A percentile compares a stretch with the other conserved stretches of the same genome.
Evolutionary conservation across 2,888 invertebrate species (phyloP).

Genomic region (Brachypalpus laphriformis): DNA sequence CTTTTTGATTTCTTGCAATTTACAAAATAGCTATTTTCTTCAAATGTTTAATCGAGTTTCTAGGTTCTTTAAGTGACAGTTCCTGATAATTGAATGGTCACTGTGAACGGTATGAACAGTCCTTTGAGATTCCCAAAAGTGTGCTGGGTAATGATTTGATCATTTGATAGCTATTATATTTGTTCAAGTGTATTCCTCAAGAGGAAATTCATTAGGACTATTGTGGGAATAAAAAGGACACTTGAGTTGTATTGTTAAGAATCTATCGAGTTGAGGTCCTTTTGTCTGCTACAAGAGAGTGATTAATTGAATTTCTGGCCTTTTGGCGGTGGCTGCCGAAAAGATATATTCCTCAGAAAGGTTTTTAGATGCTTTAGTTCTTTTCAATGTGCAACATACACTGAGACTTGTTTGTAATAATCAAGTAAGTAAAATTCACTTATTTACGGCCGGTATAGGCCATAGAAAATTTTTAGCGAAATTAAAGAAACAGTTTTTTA

Average conservation of each 20-base stretch:
- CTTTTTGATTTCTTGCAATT: neutral
- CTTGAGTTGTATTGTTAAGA: conserved; percentile 47
- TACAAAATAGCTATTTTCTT: neutral
- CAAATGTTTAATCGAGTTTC: neutral
- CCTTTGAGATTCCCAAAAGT: neutral
- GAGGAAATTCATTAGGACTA: conserved; percentile 63
- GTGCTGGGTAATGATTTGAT: conserved; percentile 39
- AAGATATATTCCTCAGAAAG: conserved; percentile 40
- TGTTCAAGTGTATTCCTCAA: conserved; percentile 43
- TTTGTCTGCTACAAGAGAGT: conserved; percentile 24
- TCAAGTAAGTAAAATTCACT: no score
- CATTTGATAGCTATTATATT: conserved; percentile 46
- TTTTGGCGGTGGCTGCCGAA: conserved; percentile 37
- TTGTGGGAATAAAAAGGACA: conserved; percentile 61
- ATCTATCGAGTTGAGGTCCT: conserved; percentile 23
- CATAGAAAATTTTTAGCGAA: no score
- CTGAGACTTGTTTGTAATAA: no score
- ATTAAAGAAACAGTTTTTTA: no score
- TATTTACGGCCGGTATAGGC: no score
- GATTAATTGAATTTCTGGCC: conserved; percentile 54
- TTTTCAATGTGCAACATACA: no score
- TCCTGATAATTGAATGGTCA: conserved; percentile 18
- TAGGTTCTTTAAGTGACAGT: neutral
- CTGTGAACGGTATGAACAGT: neutral
- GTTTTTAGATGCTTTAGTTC: neutral